phyloP scores from a whole-genome alignment of 2,113 vertebrate species.

The Notothenia coriiceps region DNA sequence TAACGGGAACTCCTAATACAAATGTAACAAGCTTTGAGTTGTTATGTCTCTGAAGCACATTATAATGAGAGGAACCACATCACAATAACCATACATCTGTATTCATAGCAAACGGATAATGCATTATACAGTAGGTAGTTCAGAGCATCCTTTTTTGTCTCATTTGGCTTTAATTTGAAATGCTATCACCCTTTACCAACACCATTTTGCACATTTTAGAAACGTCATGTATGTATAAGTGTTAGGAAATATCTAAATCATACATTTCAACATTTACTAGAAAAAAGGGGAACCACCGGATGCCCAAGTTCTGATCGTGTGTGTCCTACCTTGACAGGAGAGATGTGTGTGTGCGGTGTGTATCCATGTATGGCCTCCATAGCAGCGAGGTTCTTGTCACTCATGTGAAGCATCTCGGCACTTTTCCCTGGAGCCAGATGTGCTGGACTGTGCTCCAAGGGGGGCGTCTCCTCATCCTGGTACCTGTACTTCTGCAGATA shows the following conservation, averaged over 20 bases:
- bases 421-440: constrained; percentile 91
- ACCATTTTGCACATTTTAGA: too few relatives aligned
- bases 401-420: constrained; percentile 95
- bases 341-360: constrained; percentile 96
- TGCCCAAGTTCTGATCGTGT: constrained; percentile 1
- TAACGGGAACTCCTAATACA: constrained; percentile 8
- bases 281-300: too few relatives aligned
- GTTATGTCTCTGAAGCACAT: background rate
- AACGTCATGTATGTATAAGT: too few relatives aligned
- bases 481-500: constrained; percentile 93
- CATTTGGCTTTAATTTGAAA: background rate
- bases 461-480: constrained; percentile 95
- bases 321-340: constrained; percentile 91
- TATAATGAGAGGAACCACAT: background rate
- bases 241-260: too few relatives aligned
- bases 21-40: background rate
- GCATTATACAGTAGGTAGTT: background rate
- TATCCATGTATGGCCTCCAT: constrained; percentile 96
- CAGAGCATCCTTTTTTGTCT: background rate
- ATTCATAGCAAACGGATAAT: background rate
- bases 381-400: constrained; percentile 95
- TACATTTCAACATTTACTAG: too few relatives aligned
- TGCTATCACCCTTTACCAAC: background rate
- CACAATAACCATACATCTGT: background rate
- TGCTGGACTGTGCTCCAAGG: constrained; percentile 94